Conservation (phyloP, 92 coral and sea anemone species). For the Galaxea fascicularis region DNA sequence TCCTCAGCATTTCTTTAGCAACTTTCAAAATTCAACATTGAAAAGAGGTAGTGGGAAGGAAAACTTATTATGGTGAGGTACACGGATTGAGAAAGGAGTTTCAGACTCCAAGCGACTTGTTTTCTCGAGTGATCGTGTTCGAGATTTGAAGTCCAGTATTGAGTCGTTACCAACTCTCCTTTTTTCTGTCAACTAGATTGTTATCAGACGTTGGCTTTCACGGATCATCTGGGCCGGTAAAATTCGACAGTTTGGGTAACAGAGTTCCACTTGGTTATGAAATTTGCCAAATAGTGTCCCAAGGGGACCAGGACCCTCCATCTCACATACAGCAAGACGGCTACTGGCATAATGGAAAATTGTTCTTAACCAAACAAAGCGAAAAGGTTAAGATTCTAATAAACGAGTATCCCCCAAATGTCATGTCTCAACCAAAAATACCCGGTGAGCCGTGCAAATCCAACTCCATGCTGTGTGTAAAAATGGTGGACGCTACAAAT, state of each 20-base stretch:
- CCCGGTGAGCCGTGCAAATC: conserved; percentile 72
- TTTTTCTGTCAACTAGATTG: conserved; percentile 42
- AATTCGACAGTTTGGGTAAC: conserved; percentile 68
- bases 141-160: no score
- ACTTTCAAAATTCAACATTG: no score
- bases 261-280: conserved; percentile 61
- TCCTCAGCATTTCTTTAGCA: no score
- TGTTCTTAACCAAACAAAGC: conserved; percentile 23
- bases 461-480: conserved; percentile 59
- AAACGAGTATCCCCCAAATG: conserved; percentile 77
- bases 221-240: conserved; percentile 74
- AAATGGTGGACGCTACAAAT: conserved; percentile 42
- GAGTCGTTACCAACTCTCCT: background rate
- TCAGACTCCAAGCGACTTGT: no score
- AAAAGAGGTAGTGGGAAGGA: no score
- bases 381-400: conserved; percentile 62
- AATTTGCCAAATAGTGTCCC: background rate
- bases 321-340: conserved; percentile 37
- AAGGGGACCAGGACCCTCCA: background rate
- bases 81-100: no score
- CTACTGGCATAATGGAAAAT: conserved; percentile 66
- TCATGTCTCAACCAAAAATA: conserved; percentile 73
- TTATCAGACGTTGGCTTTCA: conserved; percentile 61
- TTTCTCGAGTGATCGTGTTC: no score
- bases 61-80: no score